phyloP scores from a whole-genome alignment of 1,140 invertebrate genomes.

The Tetragnatha versicolor region DNA sequence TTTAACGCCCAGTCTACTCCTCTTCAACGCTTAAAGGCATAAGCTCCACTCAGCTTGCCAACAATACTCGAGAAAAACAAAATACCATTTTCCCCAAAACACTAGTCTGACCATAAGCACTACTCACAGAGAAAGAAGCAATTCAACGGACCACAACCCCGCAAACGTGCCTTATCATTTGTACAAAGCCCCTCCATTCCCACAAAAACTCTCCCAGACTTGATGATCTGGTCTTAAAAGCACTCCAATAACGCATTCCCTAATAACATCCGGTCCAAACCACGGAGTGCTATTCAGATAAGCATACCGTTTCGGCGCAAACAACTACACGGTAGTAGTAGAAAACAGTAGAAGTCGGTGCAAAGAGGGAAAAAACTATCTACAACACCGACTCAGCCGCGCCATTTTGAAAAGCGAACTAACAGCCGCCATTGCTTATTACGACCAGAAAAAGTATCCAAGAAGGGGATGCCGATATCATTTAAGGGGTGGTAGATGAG shows the following conservation, averaged over 20 bases:
- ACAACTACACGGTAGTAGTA: constrained; percentile 1
- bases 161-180: no score
- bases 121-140: no score
- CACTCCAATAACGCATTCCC: neutral
- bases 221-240: neutral
- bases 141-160: no score
- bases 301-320: constrained; percentile 2
- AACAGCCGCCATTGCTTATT: constrained; percentile 25
- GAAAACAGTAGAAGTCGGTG: neutral
- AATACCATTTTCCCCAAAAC: no score
- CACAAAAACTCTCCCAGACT: neutral
- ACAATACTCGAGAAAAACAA: no score
- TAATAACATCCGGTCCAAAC: constrained; percentile 3
- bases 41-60: no score
- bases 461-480: neutral
- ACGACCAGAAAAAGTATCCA: neutral
- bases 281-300: neutral
- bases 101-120: no score
- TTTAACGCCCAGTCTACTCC: no score
- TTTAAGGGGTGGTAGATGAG: constrained; percentile 16
- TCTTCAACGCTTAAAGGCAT: no score
- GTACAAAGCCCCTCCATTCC: neutral
- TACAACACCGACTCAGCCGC: neutral
- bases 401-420: constrained; percentile 26
- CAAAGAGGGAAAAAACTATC: neutral